phyloP scores from a whole-genome alignment of 64 coral and sea anemone species.

The Dendronephthya gigantea region DNA sequence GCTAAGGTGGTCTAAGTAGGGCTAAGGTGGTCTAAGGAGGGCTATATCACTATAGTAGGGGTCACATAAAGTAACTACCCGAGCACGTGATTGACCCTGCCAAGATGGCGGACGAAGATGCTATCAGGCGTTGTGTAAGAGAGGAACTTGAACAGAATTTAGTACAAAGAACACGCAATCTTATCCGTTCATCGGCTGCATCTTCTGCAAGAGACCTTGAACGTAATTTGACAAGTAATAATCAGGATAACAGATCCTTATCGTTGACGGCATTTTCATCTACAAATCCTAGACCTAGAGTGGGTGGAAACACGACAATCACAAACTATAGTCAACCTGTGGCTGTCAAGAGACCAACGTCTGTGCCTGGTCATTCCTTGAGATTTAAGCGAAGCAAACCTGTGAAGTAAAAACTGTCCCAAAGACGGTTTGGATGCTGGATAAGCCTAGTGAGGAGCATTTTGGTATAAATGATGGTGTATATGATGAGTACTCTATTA shows the following conservation, averaged over 20 bases:
- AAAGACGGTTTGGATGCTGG: conserved; percentile 34
- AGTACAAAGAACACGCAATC: conserved; percentile 30
- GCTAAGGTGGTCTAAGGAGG: too few relatives aligned
- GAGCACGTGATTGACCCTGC: not conserved
- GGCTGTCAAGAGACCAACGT: not conserved
- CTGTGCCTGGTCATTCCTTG: conserved; percentile 18
- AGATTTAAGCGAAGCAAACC: conserved; percentile 28
- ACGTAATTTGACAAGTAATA: conserved; percentile 15
- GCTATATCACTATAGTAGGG: too few relatives aligned
- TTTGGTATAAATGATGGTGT: conserved; percentile 33
- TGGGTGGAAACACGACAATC: conserved; percentile 12
- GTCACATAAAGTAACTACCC: too few relatives aligned
- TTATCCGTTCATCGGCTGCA: conserved; percentile 28
- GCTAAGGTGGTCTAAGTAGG: too few relatives aligned
- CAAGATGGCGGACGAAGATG: not conserved
- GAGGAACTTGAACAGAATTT: conserved; percentile 32
- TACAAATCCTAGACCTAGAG: not conserved
- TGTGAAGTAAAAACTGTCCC: conserved; percentile 33
- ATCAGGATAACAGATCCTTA: not conserved
- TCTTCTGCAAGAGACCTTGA: conserved; percentile 22
- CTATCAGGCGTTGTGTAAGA: not conserved
- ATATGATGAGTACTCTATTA: conserved; percentile 43
- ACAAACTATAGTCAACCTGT: not conserved
- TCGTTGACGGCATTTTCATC: not conserved
- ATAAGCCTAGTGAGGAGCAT: conserved; percentile 25